A percentile compares a stretch with the other conserved stretches of the same genome.
These are phyloP conservation scores for Rotaria socialis DNA, from an alignment of 2,888 invertebrate species.

Conservation along the genomic window DNA sequence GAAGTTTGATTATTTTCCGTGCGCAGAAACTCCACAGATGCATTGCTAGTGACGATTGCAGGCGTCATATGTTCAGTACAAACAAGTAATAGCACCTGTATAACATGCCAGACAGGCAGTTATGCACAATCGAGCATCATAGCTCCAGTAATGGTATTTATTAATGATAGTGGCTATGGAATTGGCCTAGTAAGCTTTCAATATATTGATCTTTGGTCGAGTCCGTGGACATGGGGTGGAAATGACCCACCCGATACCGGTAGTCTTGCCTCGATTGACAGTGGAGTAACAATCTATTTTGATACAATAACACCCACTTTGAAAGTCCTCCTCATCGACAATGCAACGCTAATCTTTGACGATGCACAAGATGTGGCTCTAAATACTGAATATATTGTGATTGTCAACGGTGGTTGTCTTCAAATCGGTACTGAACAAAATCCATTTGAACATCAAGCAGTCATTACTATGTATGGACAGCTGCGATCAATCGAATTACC, in stretches of 20 bases:
- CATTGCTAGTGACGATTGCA: background rate
- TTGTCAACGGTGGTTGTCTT: constrained; percentile 44
- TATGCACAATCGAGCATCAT: background rate
- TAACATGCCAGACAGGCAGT: constrained; percentile 37
- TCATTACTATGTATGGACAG: constrained; percentile 47
- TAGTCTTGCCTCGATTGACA: constrained; percentile 54
- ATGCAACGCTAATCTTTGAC: constrained; percentile 49
- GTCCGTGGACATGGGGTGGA: constrained; percentile 53
- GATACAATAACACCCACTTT: constrained; percentile 54
- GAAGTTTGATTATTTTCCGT: background rate
- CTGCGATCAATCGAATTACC: constrained; percentile 47
- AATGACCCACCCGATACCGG: constrained; percentile 51
- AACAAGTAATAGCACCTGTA: background rate
- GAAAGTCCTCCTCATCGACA: constrained; percentile 55
- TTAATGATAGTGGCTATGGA: background rate
- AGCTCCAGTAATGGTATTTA: background rate
- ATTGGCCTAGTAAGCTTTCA: constrained; percentile 48
- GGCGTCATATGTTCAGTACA: constrained; percentile 1
- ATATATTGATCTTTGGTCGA: constrained; percentile 56
- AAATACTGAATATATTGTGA: constrained; percentile 47
- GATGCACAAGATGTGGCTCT: constrained; percentile 45
- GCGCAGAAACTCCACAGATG: background rate
- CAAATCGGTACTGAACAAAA: constrained; percentile 47
- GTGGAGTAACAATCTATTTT: constrained; percentile 52
- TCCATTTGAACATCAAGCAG: constrained; percentile 46